Base-by-base conservation (phyloP, 1,140 invertebrate species). In the Neodiprion fabricii region DNA sequence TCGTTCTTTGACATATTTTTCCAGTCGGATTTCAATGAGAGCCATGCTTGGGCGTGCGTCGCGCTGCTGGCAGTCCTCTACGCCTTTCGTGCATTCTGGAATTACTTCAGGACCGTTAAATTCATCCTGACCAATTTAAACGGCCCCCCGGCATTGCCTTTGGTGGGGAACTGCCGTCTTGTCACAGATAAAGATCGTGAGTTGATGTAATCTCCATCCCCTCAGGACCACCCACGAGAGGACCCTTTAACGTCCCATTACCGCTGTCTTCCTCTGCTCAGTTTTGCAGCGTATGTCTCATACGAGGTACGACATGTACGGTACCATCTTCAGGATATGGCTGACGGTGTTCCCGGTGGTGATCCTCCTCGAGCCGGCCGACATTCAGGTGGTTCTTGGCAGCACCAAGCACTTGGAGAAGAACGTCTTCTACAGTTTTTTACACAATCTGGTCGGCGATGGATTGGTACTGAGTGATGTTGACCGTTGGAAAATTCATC, bases 401-500 rank as follows among this genome's bases (percentile, higher is more conserved):
- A 93, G 89, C 68, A 88, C 87, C 61, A 93, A 92, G 78, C 89
- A 93, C 75, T 90, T 92, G 0, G 89, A 91, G 21, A 95, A 95
- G 81, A 89, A 90, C 1, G 89, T 89, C 67, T 90, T 94, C 50
- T 95, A 95, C 81, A 84, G 87, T 40, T 85, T 93, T 53, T 85
- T 95, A 61, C 90, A 93, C 70, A 93, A 92, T 73, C 94, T 94
- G 80, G 82, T 93, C 47, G 92, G 92, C 1, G 87, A 90, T 67
- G 92, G 92, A 0, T 80, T 92, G n/a, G 89, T 93, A 68, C 92
- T 88, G 11, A 94, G 91, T 74, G 91, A 91, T 78, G 91, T 91
- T 3, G 78, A 85, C 2, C 93, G 92, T 82, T 95, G 94, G 94
- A 89, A 86, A 72, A 81, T 79, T 1, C 90, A 94, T 76, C 85